Conservation (phyloP, 2,113 vertebrate species). For the Scalopus aquaticus region DNA sequence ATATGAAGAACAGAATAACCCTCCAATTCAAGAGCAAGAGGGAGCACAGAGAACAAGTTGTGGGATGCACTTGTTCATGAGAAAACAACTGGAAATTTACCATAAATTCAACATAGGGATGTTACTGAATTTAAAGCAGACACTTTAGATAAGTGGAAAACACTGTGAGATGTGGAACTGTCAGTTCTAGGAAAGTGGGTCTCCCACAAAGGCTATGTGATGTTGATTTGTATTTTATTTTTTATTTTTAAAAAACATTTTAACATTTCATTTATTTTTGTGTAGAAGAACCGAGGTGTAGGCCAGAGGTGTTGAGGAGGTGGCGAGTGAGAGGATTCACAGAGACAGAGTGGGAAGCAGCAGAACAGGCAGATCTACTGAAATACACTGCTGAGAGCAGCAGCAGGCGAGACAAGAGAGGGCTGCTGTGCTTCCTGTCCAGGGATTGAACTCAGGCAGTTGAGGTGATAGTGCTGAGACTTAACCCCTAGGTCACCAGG, state of each 20-base stretch:
- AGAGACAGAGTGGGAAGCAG: too few relatives aligned
- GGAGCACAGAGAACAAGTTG: not conserved
- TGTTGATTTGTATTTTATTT: not conserved
- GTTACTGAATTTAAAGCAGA: slow-evolving; percentile 23
- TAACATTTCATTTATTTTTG: too few relatives aligned
- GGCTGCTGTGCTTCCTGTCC: not conserved
- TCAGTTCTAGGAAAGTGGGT: not conserved
- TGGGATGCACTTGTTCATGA: not conserved
- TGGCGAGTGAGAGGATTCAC: too few relatives aligned
- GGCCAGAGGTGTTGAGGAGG: too few relatives aligned
- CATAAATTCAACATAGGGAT: not conserved
- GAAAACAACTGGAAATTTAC: slow-evolving; percentile 10
- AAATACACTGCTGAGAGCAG: too few relatives aligned
- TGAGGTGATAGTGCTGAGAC: too few relatives aligned
- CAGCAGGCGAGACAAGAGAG: too few relatives aligned
- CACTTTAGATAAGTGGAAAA: not conserved
- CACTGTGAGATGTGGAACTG: not conserved
- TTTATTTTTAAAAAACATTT: too few relatives aligned
- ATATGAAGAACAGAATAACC: not conserved
- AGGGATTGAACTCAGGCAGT: too few relatives aligned
- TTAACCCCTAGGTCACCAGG: too few relatives aligned
- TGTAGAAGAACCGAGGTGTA: too few relatives aligned
- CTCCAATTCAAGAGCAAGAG: not conserved
- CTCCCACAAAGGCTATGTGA: not conserved
- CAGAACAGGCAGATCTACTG: too few relatives aligned